These are phyloP conservation scores for Hydractinia echinata DNA, from an alignment of 30 jellyfish, hydroid and myxozoan species.

Conservation along the genomic window DNA sequence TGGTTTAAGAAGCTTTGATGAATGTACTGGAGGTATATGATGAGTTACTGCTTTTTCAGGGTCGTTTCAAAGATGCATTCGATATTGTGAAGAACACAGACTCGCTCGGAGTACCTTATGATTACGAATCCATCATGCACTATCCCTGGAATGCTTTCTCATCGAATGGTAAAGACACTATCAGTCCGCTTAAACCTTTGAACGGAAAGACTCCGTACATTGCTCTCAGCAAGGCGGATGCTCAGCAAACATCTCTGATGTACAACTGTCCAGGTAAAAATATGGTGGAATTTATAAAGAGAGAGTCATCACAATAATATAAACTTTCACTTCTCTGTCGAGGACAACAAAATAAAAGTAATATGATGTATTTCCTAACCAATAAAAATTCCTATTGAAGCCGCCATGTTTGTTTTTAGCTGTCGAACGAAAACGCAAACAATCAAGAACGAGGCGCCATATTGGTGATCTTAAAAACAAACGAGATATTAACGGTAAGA, in stretches of 20 bases:
- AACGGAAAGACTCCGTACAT: constrained; percentile 52
- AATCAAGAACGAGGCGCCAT: neutral
- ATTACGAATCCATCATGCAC: constrained; percentile 85
- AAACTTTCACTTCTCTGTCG: neutral
- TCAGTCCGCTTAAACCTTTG: constrained; percentile 44
- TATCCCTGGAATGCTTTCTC: constrained; percentile 93
- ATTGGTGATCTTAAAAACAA: constrained; percentile 22
- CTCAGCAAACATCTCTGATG: constrained; percentile 54
- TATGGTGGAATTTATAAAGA: neutral
- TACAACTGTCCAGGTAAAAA: constrained; percentile 60
- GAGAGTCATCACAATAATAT: neutral
- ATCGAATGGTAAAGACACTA: constrained; percentile 66
- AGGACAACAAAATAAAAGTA: too few species aligned
- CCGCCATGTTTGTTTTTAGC: neutral
- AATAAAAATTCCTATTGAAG: neutral
- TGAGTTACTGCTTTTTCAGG: constrained; percentile 22
- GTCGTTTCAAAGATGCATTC: constrained; percentile 66
- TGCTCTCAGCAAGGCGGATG: constrained; percentile 60
- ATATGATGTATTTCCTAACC: neutral
- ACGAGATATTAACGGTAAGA: neutral
- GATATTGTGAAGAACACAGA: constrained; percentile 49
- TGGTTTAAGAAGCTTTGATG: neutral
- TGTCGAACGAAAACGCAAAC: constrained; percentile 16
- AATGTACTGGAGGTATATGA: neutral
- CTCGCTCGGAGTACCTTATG: constrained; percentile 76